Conservation (phyloP, 2,797 vertebrate genomes). For the Serranus cabrilla region DNA sequence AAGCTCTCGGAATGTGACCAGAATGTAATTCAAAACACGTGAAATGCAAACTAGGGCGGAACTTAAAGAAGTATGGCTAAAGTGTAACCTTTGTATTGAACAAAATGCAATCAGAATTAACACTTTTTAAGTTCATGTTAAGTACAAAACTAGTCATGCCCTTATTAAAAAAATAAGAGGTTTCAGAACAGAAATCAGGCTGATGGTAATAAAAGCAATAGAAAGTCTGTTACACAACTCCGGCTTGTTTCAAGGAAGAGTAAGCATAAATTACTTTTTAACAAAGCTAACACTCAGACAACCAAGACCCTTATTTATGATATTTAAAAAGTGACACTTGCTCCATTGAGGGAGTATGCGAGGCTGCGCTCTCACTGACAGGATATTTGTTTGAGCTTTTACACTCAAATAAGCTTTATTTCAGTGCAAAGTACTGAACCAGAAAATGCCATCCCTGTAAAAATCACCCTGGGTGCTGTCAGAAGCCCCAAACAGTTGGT, state of each 20-base stretch:
- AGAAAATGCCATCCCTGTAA: conserved; percentile 59
- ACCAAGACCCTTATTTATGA: conserved; percentile 17
- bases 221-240: background rate
- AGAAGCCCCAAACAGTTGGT: conserved; percentile 53
- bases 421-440: conserved; percentile 44
- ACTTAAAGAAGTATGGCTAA: background rate
- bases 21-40: background rate
- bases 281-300: conserved; percentile 32
- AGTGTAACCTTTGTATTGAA: background rate
- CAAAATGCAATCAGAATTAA: conserved; percentile 5
- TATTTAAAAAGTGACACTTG: conserved; percentile 38
- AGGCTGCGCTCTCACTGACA: conserved; percentile 30
- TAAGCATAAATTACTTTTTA: conserved; percentile 21
- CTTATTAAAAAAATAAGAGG: background rate
- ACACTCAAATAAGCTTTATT: conserved; percentile 58
- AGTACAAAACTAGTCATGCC: background rate
- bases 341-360: conserved; percentile 5
- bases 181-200: background rate
- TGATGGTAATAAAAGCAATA: background rate
- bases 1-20: too few species aligned
- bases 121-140: background rate
- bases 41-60: background rate
- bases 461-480: conserved; percentile 53
- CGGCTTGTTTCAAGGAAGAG: conserved; percentile 27
- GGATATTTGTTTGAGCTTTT: conserved; percentile 55